Evolutionary conservation across 2,113 vertebrate species (phyloP).

Genomic region (Ictidomys tridecemlineatus): DNA sequence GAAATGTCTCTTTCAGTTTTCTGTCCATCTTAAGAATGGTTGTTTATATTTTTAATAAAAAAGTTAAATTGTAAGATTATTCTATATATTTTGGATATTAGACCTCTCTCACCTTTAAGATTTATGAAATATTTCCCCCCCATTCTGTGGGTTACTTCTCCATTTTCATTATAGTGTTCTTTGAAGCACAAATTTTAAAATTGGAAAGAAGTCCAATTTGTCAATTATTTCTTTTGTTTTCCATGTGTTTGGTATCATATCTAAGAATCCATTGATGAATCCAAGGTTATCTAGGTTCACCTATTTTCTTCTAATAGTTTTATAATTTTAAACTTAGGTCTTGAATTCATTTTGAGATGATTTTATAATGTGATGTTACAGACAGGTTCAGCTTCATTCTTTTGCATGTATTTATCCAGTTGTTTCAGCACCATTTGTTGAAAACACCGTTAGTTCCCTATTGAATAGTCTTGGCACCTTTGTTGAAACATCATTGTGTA

Average conservation of each 20-base stretch:
- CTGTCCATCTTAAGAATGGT: constrained; percentile 29
- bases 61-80: constrained; percentile 35
- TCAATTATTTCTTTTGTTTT: neutral
- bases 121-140: neutral
- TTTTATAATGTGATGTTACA: neutral
- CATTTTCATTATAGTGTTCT: neutral
- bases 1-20: neutral
- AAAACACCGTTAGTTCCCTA: neutral
- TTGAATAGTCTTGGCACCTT: neutral
- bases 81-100: constrained; percentile 15
- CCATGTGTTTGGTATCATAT: neutral
- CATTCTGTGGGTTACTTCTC: neutral
- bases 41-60: constrained; percentile 11
- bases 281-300: neutral
- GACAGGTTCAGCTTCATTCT: neutral
- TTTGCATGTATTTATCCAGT: neutral
- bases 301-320: constrained; percentile 46
- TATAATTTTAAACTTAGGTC: neutral
- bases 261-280: neutral
- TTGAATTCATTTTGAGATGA: constrained; percentile 19
- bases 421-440: neutral
- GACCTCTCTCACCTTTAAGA: neutral
- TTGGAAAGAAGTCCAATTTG: constrained; percentile 3
- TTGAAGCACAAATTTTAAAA: neutral
- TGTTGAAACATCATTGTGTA: neutral